These are phyloP conservation scores for Megaptera novaeangliae DNA, from an alignment of 2,113 vertebrate genomes.

Conservation along the genomic window DNA sequence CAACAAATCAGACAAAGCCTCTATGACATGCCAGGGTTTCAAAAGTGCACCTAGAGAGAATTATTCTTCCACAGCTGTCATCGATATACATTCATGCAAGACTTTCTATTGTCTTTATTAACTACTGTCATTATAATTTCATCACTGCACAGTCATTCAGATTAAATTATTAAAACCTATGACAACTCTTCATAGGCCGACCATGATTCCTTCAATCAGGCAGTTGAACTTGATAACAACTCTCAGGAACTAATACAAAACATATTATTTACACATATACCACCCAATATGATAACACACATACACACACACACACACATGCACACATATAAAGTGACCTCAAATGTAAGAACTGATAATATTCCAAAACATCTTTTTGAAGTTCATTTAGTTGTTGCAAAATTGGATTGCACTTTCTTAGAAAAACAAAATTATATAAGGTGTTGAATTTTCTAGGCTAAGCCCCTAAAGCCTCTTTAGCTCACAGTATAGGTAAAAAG, in stretches of 20 bases:
- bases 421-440: background rate
- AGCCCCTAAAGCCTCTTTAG: background rate
- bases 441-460: background rate
- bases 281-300: background rate
- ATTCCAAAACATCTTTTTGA: background rate
- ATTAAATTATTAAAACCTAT: background rate
- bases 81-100: background rate
- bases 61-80: background rate
- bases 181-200: background rate
- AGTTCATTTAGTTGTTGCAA: background rate
- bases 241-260: background rate
- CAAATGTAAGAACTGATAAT: background rate
- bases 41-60: slow-evolving; percentile 41
- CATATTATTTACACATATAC: background rate
- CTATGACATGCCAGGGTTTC: slow-evolving; percentile 43
- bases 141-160: background rate
- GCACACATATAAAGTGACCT: background rate
- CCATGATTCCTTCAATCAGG: background rate
- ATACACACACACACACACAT: background rate
- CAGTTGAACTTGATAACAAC: background rate
- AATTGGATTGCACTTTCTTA: background rate
- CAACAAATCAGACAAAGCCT: slow-evolving; percentile 59
- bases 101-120: slow-evolving; percentile 1
- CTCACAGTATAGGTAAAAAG: background rate
- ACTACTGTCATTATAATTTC: background rate